Percentiles rank a stretch among this genome's conserved stretches.
phyloP scores from a whole-genome alignment of 2,113 vertebrate genomes.

The Festucalex cinctus region DNA sequence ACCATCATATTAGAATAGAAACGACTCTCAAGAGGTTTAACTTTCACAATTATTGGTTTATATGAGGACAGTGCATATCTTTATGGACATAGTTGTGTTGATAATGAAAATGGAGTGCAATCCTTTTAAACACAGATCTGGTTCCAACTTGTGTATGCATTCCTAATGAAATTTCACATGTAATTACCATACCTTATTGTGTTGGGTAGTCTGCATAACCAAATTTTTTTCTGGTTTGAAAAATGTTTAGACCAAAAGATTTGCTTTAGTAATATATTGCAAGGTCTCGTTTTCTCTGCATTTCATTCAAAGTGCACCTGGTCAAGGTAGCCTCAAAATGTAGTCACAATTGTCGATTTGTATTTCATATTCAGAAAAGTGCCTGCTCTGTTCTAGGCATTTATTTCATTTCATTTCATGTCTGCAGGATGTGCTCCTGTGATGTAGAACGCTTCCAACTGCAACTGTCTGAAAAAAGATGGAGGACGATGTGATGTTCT shows the following conservation, averaged over 20 bases:
- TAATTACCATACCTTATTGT: background rate
- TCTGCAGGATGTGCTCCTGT: conserved; percentile 40
- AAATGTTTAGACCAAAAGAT: background rate
- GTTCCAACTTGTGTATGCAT: background rate
- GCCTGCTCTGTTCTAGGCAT: too few relatives aligned
- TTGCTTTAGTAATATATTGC: background rate
- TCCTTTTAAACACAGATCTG: background rate
- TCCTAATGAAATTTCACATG: background rate
- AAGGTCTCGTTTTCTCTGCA: background rate
- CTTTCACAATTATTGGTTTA: background rate
- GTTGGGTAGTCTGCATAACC: background rate
- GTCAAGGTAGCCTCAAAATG: background rate
- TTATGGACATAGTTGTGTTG: background rate
- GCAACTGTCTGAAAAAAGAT: conserved; percentile 18
- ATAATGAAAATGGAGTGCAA: background rate
- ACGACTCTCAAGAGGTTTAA: too few relatives aligned
- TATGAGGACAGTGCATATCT: background rate
- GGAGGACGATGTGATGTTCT: conserved; percentile 34
- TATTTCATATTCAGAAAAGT: background rate
- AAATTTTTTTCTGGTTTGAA: background rate
- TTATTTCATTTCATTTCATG: conserved; percentile 16
- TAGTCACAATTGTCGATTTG: background rate
- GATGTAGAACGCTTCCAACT: conserved; percentile 35
- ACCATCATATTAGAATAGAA: background rate
- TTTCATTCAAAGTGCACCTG: background rate